Percentiles rank a stretch among this genome's conserved stretches.
These are phyloP conservation scores for Stenchaetothrips biformis DNA, from an alignment of 2,888 invertebrate species.

Conservation along the genomic window DNA sequence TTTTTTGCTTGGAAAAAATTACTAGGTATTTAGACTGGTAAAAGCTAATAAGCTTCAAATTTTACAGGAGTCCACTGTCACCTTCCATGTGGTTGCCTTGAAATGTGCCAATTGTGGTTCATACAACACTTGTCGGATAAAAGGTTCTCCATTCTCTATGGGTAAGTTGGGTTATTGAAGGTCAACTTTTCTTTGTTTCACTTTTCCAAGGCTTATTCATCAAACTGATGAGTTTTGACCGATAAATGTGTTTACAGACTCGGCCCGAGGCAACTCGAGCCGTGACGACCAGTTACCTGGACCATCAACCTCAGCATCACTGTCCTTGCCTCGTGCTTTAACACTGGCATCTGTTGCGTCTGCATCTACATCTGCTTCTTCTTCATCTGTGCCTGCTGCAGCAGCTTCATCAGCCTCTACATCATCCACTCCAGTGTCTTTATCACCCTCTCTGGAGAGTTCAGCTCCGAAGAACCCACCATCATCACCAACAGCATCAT, in stretches of 20 bases:
- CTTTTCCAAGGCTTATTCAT: neutral
- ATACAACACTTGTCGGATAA: constrained; percentile 81
- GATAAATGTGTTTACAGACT: neutral
- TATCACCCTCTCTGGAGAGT: too few relatives aligned
- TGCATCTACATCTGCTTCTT: constrained; percentile 4
- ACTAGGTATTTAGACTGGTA: neutral
- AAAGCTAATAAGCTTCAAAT: constrained; percentile 34
- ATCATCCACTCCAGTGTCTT: neutral
- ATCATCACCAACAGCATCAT: neutral
- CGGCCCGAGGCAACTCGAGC: neutral
- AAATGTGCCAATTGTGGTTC: constrained; percentile 85
- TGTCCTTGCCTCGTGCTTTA: neutral
- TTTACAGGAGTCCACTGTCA: constrained; percentile 69
- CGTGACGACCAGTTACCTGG: neutral
- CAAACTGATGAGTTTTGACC: too few relatives aligned
- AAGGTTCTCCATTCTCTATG: constrained; percentile 51
- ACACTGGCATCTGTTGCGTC: neutral
- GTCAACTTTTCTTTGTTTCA: neutral
- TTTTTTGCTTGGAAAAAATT: neutral
- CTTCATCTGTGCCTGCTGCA: neutral
- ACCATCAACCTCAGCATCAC: neutral
- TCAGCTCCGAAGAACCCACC: too few relatives aligned
- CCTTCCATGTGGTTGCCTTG: constrained; percentile 81
- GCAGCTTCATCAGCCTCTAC: neutral
- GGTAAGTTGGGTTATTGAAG: neutral